Conservation (phyloP, 1,140 invertebrate genomes). For the Drosophila burlai region DNA sequence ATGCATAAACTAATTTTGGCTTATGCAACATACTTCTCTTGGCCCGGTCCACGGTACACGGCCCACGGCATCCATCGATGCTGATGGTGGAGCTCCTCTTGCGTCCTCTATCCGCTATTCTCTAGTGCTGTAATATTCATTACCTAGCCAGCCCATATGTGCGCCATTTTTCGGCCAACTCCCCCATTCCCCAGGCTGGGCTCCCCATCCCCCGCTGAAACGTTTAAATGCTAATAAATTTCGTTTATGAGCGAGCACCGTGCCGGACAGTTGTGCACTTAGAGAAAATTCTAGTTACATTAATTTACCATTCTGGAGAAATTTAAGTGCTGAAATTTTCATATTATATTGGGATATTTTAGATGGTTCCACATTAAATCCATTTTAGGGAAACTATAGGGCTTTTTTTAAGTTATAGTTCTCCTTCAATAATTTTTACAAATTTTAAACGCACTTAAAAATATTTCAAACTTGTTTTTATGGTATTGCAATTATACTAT, state of each 20-base stretch:
- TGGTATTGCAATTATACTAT: too few species aligned
- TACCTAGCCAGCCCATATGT: slow-evolving; percentile 58
- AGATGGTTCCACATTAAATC: too few species aligned
- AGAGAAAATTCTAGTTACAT: neutral
- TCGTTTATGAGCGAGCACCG: slow-evolving; percentile 59
- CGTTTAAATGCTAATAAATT: slow-evolving; percentile 76
- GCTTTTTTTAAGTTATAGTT: neutral
- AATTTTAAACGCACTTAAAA: neutral
- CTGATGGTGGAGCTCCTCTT: slow-evolving; percentile 1
- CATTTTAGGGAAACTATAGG: too few species aligned
- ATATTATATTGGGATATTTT: neutral
- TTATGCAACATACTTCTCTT: slow-evolving; percentile 65
- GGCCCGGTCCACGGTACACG: slow-evolving; percentile 21
- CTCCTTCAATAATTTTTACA: neutral
- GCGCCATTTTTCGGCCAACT: slow-evolving; percentile 26
- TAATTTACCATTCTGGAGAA: neutral
- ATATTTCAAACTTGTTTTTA: neutral
- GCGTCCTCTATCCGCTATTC: neutral
- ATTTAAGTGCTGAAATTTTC: neutral
- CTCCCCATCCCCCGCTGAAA: slow-evolving; percentile 38
- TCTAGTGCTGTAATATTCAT: slow-evolving; percentile 62
- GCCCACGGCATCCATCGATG: slow-evolving; percentile 43
- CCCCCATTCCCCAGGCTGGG: neutral
- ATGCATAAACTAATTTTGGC: slow-evolving; percentile 70
- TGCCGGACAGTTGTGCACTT: slow-evolving; percentile 37